These are phyloP conservation scores for Drymonia ruficornis DNA, from an alignment of 2,888 invertebrate species.

Conservation along the genomic window DNA sequence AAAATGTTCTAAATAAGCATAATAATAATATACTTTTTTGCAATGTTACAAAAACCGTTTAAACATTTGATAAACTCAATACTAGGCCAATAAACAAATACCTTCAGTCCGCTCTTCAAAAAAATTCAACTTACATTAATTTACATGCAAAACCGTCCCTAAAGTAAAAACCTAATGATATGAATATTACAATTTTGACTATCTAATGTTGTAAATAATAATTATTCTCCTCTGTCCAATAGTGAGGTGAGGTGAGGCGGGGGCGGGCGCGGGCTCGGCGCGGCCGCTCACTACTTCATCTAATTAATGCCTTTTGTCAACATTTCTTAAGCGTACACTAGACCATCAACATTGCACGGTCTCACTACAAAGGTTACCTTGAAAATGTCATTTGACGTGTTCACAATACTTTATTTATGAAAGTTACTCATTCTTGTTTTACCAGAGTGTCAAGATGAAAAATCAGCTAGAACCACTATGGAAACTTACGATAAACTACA, in stretches of 20 bases:
- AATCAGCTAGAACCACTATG: constrained; percentile 70
- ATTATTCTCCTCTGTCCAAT: constrained; percentile 47
- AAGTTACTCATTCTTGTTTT: constrained; percentile 55
- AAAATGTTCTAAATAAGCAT: constrained; percentile 51
- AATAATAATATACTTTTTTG: constrained; percentile 34
- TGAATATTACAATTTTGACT: constrained; percentile 82
- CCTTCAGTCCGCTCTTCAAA: constrained; percentile 62
- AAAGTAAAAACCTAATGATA: constrained; percentile 84
- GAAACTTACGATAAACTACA: constrained; percentile 72
- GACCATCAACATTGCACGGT: constrained; percentile 52
- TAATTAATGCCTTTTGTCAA: constrained; percentile 54
- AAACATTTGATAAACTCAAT: constrained; percentile 65
- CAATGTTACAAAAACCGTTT: constrained; percentile 35
- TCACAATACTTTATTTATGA: constrained; percentile 39
- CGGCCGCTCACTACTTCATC: constrained; percentile 47
- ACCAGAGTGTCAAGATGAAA: constrained; percentile 63
- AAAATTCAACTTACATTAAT: constrained; percentile 64
- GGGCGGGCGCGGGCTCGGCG: constrained; percentile 51
- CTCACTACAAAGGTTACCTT: constrained; percentile 61
- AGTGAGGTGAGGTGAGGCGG: constrained; percentile 46
- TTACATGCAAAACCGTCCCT: constrained; percentile 69
- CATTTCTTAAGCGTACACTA: constrained; percentile 60
- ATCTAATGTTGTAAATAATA: constrained; percentile 76
- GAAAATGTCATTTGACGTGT: constrained; percentile 54
- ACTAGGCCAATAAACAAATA: constrained; percentile 68